These are phyloP conservation scores for Danaus plexippus DNA, from an alignment of 1,140 invertebrate genomes.

Conservation along the genomic window DNA sequence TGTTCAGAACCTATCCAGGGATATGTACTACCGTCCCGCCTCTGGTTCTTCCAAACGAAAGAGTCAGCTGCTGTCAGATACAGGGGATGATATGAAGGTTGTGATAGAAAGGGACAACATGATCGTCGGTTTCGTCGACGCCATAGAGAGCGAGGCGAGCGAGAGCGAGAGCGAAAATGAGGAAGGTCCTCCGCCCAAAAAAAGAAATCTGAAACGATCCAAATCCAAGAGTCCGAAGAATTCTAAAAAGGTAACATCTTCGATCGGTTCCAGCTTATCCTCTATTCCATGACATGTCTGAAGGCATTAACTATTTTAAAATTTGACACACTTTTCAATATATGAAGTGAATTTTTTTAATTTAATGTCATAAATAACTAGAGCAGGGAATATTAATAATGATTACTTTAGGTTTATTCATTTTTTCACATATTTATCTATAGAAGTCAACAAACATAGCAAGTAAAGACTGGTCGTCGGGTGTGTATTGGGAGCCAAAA, in stretches of 20 bases:
- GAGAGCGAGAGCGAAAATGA: constrained; percentile 41
- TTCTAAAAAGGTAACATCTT: constrained; percentile 36
- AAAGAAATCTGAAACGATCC: constrained; percentile 24
- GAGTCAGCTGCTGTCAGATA: constrained; percentile 31
- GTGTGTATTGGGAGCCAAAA: constrained; percentile 60
- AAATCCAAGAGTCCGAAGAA: constrained; percentile 40
- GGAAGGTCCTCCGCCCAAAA: constrained; percentile 8
- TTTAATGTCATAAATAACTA: constrained; percentile 1
- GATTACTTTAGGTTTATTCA: background rate
- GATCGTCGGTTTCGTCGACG: constrained; percentile 59
- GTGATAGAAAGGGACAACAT: constrained; percentile 66
- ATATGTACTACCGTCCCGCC: too few species aligned
- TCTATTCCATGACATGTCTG: background rate
- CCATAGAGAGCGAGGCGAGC: constrained; percentile 49
- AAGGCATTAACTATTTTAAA: background rate
- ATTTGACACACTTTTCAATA: background rate
- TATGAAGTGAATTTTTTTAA: constrained; percentile 6
- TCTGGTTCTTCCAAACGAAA: constrained; percentile 30
- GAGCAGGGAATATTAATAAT: too few species aligned
- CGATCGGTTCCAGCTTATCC: constrained; percentile 23
- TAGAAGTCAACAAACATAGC: constrained; percentile 42
- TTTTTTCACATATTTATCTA: constrained; percentile 6
- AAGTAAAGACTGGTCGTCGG: constrained; percentile 57
- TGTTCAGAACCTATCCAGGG: constrained; percentile 8
- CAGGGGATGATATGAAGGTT: constrained; percentile 53